phyloP scores from a whole-genome alignment of 2,113 vertebrate species.

The Labeo catla region DNA sequence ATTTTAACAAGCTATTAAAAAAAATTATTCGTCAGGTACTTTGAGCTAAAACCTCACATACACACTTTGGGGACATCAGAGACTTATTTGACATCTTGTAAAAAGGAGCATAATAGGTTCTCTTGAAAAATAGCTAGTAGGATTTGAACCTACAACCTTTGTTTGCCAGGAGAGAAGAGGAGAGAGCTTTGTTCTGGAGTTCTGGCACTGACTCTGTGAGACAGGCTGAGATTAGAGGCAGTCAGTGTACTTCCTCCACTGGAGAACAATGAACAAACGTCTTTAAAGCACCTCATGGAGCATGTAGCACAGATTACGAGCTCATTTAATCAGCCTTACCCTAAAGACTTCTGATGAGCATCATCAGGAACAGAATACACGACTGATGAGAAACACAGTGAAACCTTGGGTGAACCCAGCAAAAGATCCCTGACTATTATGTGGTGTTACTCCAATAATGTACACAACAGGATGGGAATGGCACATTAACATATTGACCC shows the following conservation, averaged over 20 bases:
- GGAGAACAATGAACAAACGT: slow-evolving; percentile 13
- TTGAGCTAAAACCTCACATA: too few relatives aligned
- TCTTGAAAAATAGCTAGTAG: not conserved
- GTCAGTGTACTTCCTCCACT: slow-evolving; percentile 44
- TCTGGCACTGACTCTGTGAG: slow-evolving; percentile 43
- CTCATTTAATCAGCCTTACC: slow-evolving; percentile 8
- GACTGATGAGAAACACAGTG: not conserved
- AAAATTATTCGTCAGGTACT: too few relatives aligned
- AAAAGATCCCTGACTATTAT: not conserved
- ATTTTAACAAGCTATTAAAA: too few relatives aligned
- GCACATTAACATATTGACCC: slow-evolving; percentile 1
- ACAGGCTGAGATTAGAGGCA: slow-evolving; percentile 42
- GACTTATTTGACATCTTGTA: too few relatives aligned
- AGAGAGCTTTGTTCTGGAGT: slow-evolving; percentile 24
- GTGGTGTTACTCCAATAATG: not conserved
- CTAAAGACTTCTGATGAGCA: not conserved
- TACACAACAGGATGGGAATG: not conserved
- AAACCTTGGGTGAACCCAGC: not conserved
- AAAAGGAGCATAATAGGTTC: too few relatives aligned
- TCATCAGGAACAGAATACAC: not conserved
- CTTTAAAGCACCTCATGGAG: not conserved
- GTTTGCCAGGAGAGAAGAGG: not conserved
- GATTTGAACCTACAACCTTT: not conserved
- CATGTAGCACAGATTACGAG: not conserved
- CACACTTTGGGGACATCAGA: too few relatives aligned